phyloP scores from a whole-genome alignment of 2,113 vertebrate species.

The Cololabis saira region DNA sequence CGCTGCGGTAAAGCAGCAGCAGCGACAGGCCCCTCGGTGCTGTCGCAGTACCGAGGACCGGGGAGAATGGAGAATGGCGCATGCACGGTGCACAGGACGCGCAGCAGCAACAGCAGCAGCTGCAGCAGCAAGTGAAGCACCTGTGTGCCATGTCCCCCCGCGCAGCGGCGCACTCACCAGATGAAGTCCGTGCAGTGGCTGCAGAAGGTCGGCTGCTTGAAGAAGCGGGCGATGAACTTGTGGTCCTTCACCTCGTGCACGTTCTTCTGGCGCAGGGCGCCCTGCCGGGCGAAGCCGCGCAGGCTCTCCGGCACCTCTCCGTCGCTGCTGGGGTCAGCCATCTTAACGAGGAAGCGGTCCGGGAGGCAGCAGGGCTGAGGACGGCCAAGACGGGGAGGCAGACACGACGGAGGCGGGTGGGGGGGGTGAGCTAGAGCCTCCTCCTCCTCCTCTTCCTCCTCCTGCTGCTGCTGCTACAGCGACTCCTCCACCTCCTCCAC shows the following conservation, averaged over 20 bases:
- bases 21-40: slow-evolving; percentile 41
- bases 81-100: no score
- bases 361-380: slow-evolving; percentile 50
- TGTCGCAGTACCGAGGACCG: slow-evolving; percentile 61
- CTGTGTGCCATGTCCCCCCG: slow-evolving; percentile 68
- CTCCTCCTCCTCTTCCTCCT: slow-evolving; percentile 52
- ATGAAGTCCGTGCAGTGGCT: slow-evolving; percentile 95
- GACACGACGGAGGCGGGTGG: slow-evolving; percentile 34
- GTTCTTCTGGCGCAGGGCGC: slow-evolving; percentile 89
- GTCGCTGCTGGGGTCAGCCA: slow-evolving; percentile 82
- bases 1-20: slow-evolving; percentile 64
- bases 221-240: slow-evolving; percentile 93
- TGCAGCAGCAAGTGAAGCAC: slow-evolving; percentile 81
- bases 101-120: slow-evolving; percentile 74
- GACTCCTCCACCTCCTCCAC: slow-evolving; percentile 41
- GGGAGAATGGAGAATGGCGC: slow-evolving; percentile 58
- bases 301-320: slow-evolving; percentile 83
- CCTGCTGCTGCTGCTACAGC: slow-evolving; percentile 45
- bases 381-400: slow-evolving; percentile 35
- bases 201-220: slow-evolving; percentile 95
- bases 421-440: slow-evolving; percentile 45
- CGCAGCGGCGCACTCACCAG: slow-evolving; percentile 78
- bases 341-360: slow-evolving; percentile 80
- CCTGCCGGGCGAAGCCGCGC: slow-evolving; percentile 90
- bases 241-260: slow-evolving; percentile 91